Evolutionary conservation across 2,113 vertebrate species (phyloP).

Genomic region (Spea bombifrons): DNA sequence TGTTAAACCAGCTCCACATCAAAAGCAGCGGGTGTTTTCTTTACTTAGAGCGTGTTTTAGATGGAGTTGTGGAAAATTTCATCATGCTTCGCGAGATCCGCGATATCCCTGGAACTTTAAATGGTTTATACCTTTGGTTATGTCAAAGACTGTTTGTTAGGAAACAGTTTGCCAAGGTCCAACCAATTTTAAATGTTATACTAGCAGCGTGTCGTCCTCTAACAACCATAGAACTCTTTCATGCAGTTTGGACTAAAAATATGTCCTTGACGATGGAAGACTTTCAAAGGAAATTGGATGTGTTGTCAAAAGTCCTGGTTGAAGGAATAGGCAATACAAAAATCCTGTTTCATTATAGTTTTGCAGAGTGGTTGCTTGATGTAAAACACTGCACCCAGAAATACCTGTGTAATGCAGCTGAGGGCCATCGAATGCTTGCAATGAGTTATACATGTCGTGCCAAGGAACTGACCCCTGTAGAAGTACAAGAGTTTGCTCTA

Average conservation of each 20-base stretch:
- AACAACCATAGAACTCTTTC: constrained; percentile 84
- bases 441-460: constrained; percentile 96
- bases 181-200: constrained; percentile 94
- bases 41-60: constrained; percentile 92
- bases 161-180: constrained; percentile 97
- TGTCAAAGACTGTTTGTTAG: constrained; percentile 97
- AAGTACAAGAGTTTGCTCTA: constrained; percentile 92
- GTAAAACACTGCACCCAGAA: constrained; percentile 98
- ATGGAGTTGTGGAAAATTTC: constrained; percentile 95
- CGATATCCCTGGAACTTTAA: constrained; percentile 94
- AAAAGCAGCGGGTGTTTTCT: constrained; percentile 98
- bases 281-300: constrained; percentile 94
- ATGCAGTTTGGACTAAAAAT: constrained; percentile 97
- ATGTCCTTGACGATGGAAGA: constrained; percentile 87
- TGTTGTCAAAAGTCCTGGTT: constrained; percentile 88
- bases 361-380: constrained; percentile 95
- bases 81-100: constrained; percentile 96
- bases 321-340: constrained; percentile 86
- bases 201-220: constrained; percentile 89
- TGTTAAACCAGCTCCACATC: constrained; percentile 97
- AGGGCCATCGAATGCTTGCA: constrained; percentile 93
- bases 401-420: constrained; percentile 93
- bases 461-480: constrained; percentile 83
- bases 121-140: constrained; percentile 98
- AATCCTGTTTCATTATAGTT: constrained; percentile 97